Evolutionary conservation across 2,113 vertebrate species (phyloP).

Genomic region (Hiodon alosoides): DNA sequence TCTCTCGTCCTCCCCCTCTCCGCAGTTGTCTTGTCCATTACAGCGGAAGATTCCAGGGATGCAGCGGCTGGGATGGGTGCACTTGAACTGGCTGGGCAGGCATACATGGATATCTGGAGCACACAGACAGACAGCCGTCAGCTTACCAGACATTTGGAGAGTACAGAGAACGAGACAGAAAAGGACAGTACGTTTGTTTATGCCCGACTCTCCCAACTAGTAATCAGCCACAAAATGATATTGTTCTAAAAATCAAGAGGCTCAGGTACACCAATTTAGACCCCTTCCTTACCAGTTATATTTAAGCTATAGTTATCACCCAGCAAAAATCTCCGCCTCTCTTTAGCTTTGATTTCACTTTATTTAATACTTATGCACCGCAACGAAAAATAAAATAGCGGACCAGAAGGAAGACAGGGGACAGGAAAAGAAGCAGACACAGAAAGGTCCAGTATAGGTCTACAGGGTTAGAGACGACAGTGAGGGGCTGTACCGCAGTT

Average conservation of each 20-base stretch:
- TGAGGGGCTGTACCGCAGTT: constrained; percentile 75
- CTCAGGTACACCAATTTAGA: too few relatives aligned
- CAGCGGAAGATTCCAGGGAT: constrained; percentile 96
- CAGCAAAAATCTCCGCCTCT: too few relatives aligned
- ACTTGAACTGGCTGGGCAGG: constrained; percentile 96
- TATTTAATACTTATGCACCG: too few relatives aligned
- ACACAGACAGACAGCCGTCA: background rate
- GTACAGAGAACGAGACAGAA: background rate
- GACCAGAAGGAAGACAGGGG: background rate
- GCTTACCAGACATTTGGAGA: background rate
- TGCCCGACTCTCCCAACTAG: too few relatives aligned
- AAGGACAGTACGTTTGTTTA: too few relatives aligned
- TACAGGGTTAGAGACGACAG: background rate
- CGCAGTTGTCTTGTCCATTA: constrained; percentile 93
- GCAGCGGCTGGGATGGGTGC: constrained; percentile 89
- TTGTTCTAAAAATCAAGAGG: too few relatives aligned
- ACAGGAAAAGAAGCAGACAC: background rate
- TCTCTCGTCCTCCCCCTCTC: constrained; percentile 89
- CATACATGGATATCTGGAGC: constrained; percentile 89
- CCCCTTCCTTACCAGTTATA: too few relatives aligned
- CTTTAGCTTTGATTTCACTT: too few relatives aligned
- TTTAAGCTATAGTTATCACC: too few relatives aligned
- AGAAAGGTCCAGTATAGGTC: background rate
- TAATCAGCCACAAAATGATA: too few relatives aligned
- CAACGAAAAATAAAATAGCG: background rate